Evolutionary conservation across 1,140 invertebrate genomes (phyloP), one percentile per base, ranked within the genome.

Genomic region (Tribolium madens): DNA sequence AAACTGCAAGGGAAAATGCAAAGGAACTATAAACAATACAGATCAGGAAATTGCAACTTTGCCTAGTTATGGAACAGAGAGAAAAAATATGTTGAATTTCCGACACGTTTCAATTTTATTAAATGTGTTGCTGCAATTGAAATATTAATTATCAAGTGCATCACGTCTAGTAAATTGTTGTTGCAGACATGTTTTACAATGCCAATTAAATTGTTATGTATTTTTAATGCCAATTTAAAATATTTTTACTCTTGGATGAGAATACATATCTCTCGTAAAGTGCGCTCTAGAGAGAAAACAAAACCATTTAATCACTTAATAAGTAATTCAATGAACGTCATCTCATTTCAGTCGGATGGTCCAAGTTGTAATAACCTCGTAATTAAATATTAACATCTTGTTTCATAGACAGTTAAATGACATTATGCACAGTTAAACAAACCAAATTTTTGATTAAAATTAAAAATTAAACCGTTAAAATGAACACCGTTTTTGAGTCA

Each of bases 401-500:
- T 60, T 75, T 75, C 73, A 75, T 75, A 53, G 52, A 75, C 64
- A 75, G 73, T 75, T 75, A 75, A 75, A 75, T 60, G 53, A 64
- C 53, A 75, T 75, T 75, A 57, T 60, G 46, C 57, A 64, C 42
- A 47, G 73, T 68, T 31, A 64, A 64, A 50, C 68, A 36, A 36
- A 31, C 12, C 70, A 50, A 72, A 52, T 72, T 50, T 46, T 72
- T 72, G 70, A 72, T 72, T 72, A 50, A 72, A 72, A 72, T 72
- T 72, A 72, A 72, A 72, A 72, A 72, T 72, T 72, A 52, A 72
- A 50, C 26, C 26, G 26, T 48, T 72, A 72, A 72, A 72, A 36
- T 72, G 70, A 13, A 33, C 57, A 33, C 10, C 36, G 57, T 64
- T 26, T 36, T 33, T 64, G 57, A 64, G 57, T 21, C 57, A 42